These are phyloP conservation scores for Zoanthus solanderi DNA, from an alignment of 92 coral and sea anemone species.

Conservation along the genomic window DNA sequence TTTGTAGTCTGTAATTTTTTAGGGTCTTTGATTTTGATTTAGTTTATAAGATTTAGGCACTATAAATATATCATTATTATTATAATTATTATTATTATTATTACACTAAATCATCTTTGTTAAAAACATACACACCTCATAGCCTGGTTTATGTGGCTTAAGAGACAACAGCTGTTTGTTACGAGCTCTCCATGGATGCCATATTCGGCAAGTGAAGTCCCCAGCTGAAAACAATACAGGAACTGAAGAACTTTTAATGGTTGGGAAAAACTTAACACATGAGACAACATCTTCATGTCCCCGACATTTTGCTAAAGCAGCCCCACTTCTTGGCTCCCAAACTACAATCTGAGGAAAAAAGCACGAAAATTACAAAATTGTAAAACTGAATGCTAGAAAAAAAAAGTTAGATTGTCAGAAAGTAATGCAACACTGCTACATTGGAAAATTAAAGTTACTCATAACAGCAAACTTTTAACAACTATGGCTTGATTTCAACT, in stretches of 20 bases:
- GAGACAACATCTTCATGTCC: slow-evolving; percentile 89
- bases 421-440: neutral
- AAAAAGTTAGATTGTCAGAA: neutral
- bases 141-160: slow-evolving; percentile 77
- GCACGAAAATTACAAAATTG: neutral
- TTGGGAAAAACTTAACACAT: slow-evolving; percentile 85
- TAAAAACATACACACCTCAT: slow-evolving; percentile 65
- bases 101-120: neutral
- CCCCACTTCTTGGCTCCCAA: slow-evolving; percentile 98
- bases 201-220: slow-evolving; percentile 81
- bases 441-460: no score
- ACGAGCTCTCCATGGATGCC: slow-evolving; percentile 95
- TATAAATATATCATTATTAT: no score
- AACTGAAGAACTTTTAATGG: slow-evolving; percentile 74
- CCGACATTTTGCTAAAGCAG: slow-evolving; percentile 80
- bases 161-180: slow-evolving; percentile 84
- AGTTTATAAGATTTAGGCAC: no score
- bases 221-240: slow-evolving; percentile 92
- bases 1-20: neutral
- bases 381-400: neutral
- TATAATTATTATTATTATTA: no score
- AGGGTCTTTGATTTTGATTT: no score
- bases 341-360: slow-evolving; percentile 68
- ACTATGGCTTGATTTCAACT: no score
- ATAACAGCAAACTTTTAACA: no score